Percentiles rank a stretch among this genome's conserved stretches.
phyloP scores from a whole-genome alignment of 2,113 vertebrate genomes.

The Heteronetta atricapilla region DNA sequence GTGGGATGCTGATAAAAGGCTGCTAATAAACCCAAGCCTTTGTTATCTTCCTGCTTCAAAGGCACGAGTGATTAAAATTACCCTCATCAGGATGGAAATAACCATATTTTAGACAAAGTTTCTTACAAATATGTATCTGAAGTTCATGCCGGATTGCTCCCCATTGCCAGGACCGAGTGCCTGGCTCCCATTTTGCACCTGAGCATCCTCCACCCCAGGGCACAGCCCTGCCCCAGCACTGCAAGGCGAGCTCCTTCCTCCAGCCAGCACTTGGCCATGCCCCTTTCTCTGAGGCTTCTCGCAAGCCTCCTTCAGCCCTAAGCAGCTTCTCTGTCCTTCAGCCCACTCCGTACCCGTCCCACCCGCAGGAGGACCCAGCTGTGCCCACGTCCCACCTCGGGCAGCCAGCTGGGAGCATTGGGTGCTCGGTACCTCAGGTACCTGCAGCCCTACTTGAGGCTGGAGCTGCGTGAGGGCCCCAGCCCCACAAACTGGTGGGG shows the following conservation, averaged over 20 bases:
- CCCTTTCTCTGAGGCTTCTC: neutral
- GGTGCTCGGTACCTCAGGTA: neutral
- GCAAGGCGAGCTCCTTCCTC: neutral
- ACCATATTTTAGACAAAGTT: neutral
- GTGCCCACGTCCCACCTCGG: neutral
- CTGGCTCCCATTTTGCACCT: neutral
- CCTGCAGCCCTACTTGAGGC: neutral
- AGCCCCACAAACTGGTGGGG: fast-evolving
- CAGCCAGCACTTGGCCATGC: neutral
- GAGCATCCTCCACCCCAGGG: neutral
- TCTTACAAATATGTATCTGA: neutral
- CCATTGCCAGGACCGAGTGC: fast-evolving
- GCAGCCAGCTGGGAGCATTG: neutral
- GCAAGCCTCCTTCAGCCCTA: neutral
- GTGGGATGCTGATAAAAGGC: neutral
- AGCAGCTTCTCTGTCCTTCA: neutral
- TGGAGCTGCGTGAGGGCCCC: neutral
- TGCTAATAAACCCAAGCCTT: neutral
- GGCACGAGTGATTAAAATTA: neutral
- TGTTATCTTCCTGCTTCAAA: neutral
- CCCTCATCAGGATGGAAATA: neutral
- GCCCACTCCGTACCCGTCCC: neutral
- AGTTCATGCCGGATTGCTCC: neutral
- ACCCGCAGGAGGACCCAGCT: neutral
- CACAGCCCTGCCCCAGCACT: neutral